A percentile compares a stretch with the other conserved stretches of the same genome.
Evolutionary conservation across 2,888 invertebrate species (phyloP).

Genomic region (Eupithecia abbreviata): DNA sequence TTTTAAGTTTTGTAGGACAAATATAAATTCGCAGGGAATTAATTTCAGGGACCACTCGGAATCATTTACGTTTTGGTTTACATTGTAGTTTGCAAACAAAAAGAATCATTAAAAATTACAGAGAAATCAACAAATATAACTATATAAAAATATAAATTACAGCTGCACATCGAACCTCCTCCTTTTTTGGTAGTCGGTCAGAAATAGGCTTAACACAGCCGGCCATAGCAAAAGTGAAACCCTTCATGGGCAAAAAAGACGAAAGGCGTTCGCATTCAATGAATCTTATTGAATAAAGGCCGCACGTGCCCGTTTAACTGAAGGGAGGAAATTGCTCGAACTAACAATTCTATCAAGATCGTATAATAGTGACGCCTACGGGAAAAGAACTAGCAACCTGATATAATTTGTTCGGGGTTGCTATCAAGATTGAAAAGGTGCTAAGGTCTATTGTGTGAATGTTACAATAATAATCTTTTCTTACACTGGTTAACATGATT

Average conservation of each 20-base stretch:
- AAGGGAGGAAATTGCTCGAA: slow-evolving; percentile 16
- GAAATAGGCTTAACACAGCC: neutral
- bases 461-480: too few relatives aligned
- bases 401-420: neutral
- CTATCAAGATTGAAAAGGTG: neutral
- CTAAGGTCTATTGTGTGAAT: neutral
- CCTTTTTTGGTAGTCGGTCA: neutral
- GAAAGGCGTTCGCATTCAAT: slow-evolving; percentile 5
- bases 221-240: neutral
- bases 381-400: neutral
- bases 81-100: too few relatives aligned
- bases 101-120: too few relatives aligned
- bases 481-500: too few relatives aligned
- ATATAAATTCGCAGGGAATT: too few relatives aligned
- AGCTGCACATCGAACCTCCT: neutral
- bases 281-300: slow-evolving; percentile 5
- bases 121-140: too few relatives aligned
- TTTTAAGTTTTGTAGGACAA: too few relatives aligned
- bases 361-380: slow-evolving; percentile 3
- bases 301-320: slow-evolving; percentile 1
- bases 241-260: neutral
- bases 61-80: too few relatives aligned
- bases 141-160: too few relatives aligned
- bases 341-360: neutral
- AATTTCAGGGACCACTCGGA: too few relatives aligned